Percentiles rank a stretch among this genome's conserved stretches.
phyloP scores from a whole-genome alignment of 2,113 vertebrate genomes.

The Tiliqua scincoides region DNA sequence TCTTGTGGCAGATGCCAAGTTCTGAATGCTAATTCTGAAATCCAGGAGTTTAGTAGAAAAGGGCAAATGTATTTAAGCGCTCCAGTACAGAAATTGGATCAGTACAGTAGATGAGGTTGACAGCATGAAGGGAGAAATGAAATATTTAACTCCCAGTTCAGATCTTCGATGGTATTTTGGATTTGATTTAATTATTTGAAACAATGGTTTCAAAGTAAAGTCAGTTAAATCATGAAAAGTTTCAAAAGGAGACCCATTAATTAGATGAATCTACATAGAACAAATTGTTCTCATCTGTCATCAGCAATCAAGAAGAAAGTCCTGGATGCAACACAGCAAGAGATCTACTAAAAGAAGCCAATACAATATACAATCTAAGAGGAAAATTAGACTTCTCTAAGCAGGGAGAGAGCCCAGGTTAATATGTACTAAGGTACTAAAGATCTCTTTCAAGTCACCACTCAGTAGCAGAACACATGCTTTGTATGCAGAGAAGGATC shows the following conservation, averaged over 20 bases:
- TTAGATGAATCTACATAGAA: slow-evolving; percentile 44
- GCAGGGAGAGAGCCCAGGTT: no score
- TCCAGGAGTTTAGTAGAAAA: rapidly evolving
- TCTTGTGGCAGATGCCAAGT: background rate
- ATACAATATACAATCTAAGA: no score
- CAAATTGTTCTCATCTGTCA: slow-evolving; percentile 52
- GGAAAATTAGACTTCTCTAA: no score
- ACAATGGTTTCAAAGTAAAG: slow-evolving; percentile 52
- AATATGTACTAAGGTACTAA: background rate
- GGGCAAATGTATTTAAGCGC: background rate
- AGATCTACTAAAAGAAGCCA: no score
- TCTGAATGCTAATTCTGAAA: background rate
- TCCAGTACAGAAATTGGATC: background rate
- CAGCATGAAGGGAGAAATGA: rapidly evolving
- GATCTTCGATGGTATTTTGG: slow-evolving; percentile 32
- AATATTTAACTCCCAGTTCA: slow-evolving; percentile 16
- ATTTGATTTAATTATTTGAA: slow-evolving; percentile 55
- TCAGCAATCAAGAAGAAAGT: slow-evolving; percentile 48
- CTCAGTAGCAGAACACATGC: no score
- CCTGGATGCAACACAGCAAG: slow-evolving; percentile 26
- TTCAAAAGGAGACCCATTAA: background rate
- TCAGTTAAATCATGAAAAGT: slow-evolving; percentile 45
- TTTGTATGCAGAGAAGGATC: no score
- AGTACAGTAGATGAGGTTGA: background rate
- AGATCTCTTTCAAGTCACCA: background rate